Conservation (phyloP, 2,888 invertebrate genomes). For the Aleiodes alternator region DNA sequence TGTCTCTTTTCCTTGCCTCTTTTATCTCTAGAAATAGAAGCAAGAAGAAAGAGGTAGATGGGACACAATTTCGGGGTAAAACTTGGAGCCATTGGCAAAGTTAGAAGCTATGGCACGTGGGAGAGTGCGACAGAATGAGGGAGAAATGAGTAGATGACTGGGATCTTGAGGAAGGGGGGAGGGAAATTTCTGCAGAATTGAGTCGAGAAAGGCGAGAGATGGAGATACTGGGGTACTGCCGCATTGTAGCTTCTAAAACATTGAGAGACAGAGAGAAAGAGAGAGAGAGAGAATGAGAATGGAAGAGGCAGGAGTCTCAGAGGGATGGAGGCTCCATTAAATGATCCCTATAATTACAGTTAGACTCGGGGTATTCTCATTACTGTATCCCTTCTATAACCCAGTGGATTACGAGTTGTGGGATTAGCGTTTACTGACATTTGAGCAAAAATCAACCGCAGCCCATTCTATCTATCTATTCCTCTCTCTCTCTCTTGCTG, state of each 20-base stretch:
- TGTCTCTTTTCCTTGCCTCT: too few relatives aligned
- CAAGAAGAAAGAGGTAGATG: neutral
- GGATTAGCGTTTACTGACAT: constrained; percentile 66
- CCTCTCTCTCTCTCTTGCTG: neutral
- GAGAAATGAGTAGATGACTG: constrained; percentile 9
- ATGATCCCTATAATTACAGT: constrained; percentile 71
- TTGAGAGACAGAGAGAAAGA: constrained; percentile 42
- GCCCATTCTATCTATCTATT: constrained; percentile 49
- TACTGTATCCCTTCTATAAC: constrained; percentile 51
- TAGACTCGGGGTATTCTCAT: constrained; percentile 63
- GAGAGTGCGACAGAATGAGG: too few relatives aligned
- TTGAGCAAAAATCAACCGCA: constrained; percentile 60
- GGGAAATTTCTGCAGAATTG: neutral
- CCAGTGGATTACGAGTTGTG: constrained; percentile 62
- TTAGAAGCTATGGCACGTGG: neutral
- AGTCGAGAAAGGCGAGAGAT: constrained; percentile 9
- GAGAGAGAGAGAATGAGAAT: constrained; percentile 27
- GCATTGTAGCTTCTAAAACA: constrained; percentile 40
- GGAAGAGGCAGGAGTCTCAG: constrained; percentile 53
- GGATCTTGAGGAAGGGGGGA: neutral
- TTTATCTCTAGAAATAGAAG: too few relatives aligned
- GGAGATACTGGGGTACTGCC: constrained; percentile 34
- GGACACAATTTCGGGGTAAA: constrained; percentile 1
- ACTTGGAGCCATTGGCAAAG: constrained; percentile 5
- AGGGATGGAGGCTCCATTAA: constrained; percentile 65